These are phyloP conservation scores for Drosophila nr. perissopoda DNA, from an alignment of 2,888 invertebrate genomes.

Conservation along the genomic window DNA sequence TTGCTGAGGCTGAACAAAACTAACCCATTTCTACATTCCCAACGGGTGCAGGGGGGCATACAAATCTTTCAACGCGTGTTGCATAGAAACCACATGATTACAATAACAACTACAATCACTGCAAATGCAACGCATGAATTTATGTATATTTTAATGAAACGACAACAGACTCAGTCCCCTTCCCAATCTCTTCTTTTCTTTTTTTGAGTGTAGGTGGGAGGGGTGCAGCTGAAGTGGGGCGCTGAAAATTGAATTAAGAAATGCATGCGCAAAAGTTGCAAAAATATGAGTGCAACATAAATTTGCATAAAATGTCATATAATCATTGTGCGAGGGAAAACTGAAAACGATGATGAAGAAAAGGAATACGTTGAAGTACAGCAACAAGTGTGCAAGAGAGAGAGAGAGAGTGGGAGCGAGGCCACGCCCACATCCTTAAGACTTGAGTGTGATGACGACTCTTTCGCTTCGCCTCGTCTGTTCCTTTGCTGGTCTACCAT, in stretches of 20 bases:
- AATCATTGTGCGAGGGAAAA: constrained; percentile 31
- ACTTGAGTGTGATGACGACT: not conserved
- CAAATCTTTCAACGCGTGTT: constrained; percentile 25
- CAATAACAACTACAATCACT: constrained; percentile 15
- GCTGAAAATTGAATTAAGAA: constrained; percentile 60
- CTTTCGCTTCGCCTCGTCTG: not conserved
- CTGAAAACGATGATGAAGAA: not conserved
- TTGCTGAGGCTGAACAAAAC: not conserved
- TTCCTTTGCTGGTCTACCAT: constrained; percentile 39
- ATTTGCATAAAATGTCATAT: constrained; percentile 65
- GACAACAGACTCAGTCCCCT: constrained; percentile 27
- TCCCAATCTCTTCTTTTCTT: not conserved
- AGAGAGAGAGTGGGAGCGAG: not conserved
- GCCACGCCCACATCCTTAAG: constrained; percentile 18
- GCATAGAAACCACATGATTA: constrained; percentile 52
- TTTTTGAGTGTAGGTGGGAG: not conserved
- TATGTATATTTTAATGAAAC: constrained; percentile 38
- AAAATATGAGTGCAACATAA: constrained; percentile 44
- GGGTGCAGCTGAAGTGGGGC: not conserved
- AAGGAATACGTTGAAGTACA: not conserved
- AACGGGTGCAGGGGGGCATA: not conserved
- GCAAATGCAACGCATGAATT: constrained; percentile 29
- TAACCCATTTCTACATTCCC: not conserved
- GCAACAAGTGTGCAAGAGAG: not conserved
- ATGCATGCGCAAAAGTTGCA: constrained; percentile 31